These are phyloP conservation scores for Ptychoptera contaminata DNA, from an alignment of 2,888 invertebrate species.

Conservation along the genomic window DNA sequence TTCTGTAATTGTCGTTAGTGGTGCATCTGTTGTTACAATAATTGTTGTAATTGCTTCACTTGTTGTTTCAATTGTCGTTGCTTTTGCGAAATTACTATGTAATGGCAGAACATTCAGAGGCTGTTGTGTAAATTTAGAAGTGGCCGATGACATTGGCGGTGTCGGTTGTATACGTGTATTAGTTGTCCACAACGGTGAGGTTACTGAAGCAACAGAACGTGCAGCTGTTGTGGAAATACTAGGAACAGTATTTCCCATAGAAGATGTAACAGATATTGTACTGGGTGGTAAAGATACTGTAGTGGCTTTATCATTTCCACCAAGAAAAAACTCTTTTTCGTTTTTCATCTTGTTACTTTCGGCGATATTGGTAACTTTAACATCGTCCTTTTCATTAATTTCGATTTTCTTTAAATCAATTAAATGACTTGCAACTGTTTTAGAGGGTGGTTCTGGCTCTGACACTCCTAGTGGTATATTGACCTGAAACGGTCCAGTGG, in stretches of 20 bases:
- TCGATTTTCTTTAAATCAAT: not conserved
- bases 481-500: constrained; percentile 24
- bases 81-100: not conserved
- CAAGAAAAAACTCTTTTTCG: no score
- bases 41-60: constrained; percentile 3
- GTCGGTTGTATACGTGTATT: no score
- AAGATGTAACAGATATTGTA: not conserved
- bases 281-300: not conserved
- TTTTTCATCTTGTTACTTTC: not conserved
- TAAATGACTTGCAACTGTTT: no score
- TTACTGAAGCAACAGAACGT: no score
- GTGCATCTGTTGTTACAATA: not conserved
- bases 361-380: not conserved
- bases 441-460: no score
- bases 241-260: no score
- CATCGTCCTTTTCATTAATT: constrained; percentile 3
- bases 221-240: no score
- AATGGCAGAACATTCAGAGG: not conserved
- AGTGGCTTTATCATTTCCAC: not conserved
- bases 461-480: constrained; percentile 25
- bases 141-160: not conserved
- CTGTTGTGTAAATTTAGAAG: not conserved
- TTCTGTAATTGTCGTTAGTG: not conserved
- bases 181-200: no score
- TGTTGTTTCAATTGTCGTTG: constrained; percentile 1